Base-by-base conservation (phyloP, 2,888 invertebrate species). In the Apodemia zela region DNA sequence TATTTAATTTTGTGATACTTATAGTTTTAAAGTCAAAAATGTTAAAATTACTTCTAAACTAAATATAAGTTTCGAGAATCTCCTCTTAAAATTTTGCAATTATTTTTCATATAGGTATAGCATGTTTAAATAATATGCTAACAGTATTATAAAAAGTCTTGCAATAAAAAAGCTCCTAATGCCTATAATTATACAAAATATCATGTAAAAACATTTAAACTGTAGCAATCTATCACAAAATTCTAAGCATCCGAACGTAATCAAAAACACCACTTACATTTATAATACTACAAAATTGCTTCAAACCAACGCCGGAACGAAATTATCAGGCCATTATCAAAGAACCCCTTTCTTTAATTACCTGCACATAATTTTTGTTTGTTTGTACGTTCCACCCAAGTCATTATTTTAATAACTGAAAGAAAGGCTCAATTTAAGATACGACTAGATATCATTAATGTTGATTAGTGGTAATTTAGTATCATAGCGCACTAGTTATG, bases 301-400 rank as follows among this genome's bases (percentile, higher is more conserved):
- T 73, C 76, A 73, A 74, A 47, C 47, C 47, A 47, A 75, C 73
- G 74, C 72, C 74, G 72, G 75, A 79, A 83, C 80, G 73, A 81
- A 87, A 89, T 89, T 89, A 89, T 88, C 82, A 76, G 74, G 68
- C 83, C 78, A 89, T 89, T 89, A 89, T 86, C 80, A 85, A 84
- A 82, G 81, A 82, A 88, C 85, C 89, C 88, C 85, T 89, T 90
- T 87, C 88, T 87, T 89, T 90, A 89, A 90, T 90, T 90, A 88
- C 84, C 82, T 80, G 77, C 73, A 79, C 73, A 82, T 85, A 84
- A 87, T 86, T 80, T 87, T 85, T 87, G 89, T 89, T 86, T 85
- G 85, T 85, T 88, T 87, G 82, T 83, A 75, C 75, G 80, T 78
- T 78, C 80, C 81, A 81, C 78, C 79, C 76, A 73, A 78, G 79